These are phyloP conservation scores for Danio choprae DNA, from an alignment of 2,797 vertebrate species.

Conservation along the genomic window DNA sequence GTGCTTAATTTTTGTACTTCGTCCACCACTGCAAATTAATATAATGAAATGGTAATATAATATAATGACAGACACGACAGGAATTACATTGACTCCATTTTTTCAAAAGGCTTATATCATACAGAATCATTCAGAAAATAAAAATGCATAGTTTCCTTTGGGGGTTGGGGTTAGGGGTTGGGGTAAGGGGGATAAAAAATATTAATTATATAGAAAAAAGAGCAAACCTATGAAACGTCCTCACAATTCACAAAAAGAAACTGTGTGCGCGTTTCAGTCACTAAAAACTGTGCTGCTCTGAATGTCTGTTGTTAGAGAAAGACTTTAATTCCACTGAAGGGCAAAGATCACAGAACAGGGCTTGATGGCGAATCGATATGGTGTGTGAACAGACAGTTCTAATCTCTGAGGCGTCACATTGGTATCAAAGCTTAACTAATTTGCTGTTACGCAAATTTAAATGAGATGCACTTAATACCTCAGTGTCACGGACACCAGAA, in stretches of 20 bases:
- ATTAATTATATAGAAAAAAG: no score
- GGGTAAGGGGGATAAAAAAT: no score
- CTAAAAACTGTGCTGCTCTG: not conserved
- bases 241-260: not conserved
- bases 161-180: no score
- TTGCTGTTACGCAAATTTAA: constrained; percentile 27
- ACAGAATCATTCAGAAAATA: no score
- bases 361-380: not conserved
- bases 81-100: no score
- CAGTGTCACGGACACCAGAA: constrained; percentile 3
- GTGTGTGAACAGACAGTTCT: constrained; percentile 1
- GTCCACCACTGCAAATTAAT: no score
- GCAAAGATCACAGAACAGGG: constrained; percentile 7
- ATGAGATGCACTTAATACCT: constrained; percentile 12
- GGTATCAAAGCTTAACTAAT: constrained; percentile 8
- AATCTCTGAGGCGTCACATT: constrained; percentile 26
- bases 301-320: not conserved
- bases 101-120: no score
- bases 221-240: no score
- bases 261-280: not conserved
- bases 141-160: no score
- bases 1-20: no score
- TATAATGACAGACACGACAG: no score
- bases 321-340: not conserved
- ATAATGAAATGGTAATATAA: no score